Conservation (phyloP, 1,140 invertebrate genomes). For the Orius laevigatus region DNA sequence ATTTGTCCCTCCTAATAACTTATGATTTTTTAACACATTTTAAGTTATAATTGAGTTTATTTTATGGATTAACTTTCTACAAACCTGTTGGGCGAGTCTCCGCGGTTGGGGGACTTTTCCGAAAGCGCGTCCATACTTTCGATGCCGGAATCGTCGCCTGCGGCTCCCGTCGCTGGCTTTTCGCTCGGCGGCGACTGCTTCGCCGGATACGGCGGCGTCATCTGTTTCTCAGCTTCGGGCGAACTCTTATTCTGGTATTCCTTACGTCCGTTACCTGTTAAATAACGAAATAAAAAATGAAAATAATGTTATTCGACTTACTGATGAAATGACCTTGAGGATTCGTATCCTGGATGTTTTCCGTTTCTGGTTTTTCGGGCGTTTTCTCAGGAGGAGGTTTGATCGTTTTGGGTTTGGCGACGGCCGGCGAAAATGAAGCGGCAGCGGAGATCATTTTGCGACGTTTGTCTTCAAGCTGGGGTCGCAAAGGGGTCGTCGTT, state of each 20-base stretch:
- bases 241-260: too few species aligned
- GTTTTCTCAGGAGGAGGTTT: too few species aligned
- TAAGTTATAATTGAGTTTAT: not conserved
- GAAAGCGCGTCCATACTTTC: slow-evolving; percentile 85
- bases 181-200: not conserved
- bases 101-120: slow-evolving; percentile 80
- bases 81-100: slow-evolving; percentile 18
- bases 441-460: slow-evolving; percentile 3
- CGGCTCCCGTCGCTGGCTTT: not conserved
- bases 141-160: slow-evolving; percentile 76
- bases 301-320: too few species aligned
- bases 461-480: slow-evolving; percentile 8
- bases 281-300: too few species aligned
- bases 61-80: not conserved
- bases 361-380: too few species aligned
- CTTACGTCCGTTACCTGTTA: too few species aligned
- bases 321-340: too few species aligned
- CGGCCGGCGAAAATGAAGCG: not conserved
- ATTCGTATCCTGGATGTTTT: too few species aligned
- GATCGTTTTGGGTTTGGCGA: not conserved
- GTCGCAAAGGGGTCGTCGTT: slow-evolving; percentile 26
- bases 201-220: slow-evolving; percentile 2
- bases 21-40: too few species aligned
- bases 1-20: too few species aligned
- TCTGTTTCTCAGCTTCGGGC: not conserved